Percentiles rank a stretch among this genome's conserved stretches.
Conservation (phyloP, 37 sponge, comb jelly and placozoan genomes). For the Diacarnus erythraeanus region DNA sequence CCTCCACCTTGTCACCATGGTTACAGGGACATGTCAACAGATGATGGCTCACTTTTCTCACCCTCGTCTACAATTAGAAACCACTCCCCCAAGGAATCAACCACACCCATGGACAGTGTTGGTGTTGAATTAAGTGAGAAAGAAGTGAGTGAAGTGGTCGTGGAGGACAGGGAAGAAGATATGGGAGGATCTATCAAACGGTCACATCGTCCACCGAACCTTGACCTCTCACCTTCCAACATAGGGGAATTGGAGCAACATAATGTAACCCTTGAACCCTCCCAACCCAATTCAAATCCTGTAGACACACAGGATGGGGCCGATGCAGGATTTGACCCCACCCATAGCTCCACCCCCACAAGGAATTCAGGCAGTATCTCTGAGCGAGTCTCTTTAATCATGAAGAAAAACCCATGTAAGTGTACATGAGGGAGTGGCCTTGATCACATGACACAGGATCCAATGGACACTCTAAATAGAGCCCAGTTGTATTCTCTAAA, state of each 20-base stretch:
- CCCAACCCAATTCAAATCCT: background rate
- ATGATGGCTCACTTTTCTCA: background rate
- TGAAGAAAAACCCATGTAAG: slow-evolving; percentile 34
- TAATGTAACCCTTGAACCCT: slow-evolving; percentile 1
- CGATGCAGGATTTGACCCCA: slow-evolving; percentile 2
- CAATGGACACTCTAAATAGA: too few species aligned
- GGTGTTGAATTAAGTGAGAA: background rate
- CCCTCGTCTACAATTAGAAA: background rate
- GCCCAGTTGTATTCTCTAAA: too few species aligned
- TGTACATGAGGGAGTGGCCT: too few species aligned
- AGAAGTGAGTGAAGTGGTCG: background rate
- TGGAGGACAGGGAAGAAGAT: background rate
- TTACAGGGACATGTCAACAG: background rate
- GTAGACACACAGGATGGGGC: background rate
- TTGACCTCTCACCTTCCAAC: slow-evolving; percentile 39
- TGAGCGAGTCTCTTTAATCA: slow-evolving; percentile 40
- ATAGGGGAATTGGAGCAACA: background rate
- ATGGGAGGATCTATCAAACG: slow-evolving; percentile 22
- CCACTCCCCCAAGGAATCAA: background rate
- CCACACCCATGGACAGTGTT: background rate
- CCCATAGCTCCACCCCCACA: slow-evolving; percentile 52
- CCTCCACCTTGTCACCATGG: slow-evolving; percentile 10
- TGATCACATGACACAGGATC: too few species aligned
- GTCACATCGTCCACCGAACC: slow-evolving; percentile 65
- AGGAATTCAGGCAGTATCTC: slow-evolving; percentile 38